Evolutionary conservation across 2,888 invertebrate species (phyloP), one percentile per base, ranked within the genome.

Genomic region (Nemotelus pantherinus): DNA sequence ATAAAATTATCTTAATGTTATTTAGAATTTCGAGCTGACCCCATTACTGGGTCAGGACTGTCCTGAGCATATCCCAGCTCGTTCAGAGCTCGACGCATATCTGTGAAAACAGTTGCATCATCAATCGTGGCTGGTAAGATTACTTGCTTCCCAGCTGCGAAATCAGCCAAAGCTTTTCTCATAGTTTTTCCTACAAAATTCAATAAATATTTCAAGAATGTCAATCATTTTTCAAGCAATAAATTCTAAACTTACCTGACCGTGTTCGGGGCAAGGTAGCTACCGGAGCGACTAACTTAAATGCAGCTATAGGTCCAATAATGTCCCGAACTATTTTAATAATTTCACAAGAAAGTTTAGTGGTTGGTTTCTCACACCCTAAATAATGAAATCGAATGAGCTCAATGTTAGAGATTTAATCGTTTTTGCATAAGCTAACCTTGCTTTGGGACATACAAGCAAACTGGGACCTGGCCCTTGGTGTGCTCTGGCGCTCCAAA

Each of bases 401-500:
- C 25, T 25, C 25, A 25, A 25, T 25, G 25, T 25, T 25, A 25
- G 25, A 25, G 0, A 25, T 25, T 25, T 1, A 25, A 25, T 25
- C 25, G 25, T 25, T 25, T 25, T 25, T 58, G 6, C 80, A 77
- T 78, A 83, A 6, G 67, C 39, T 80, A 82, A 76, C 82, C 83
- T 48, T 85, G 91, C 83, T 91, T 92, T 84, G 93, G 91, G 2
- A 97, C 93, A 83, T 94, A 96, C 0, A 98, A 88, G 80, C 96
- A 97, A 2, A 97, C 87, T 0, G 97, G 97, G 39, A 97, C 92
- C 85, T 97, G 95, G 39, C 96, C 97, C 84, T 98, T 98, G 0
- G 96, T 94, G 0, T 90, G 86, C 84, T 98, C 97, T 0, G 95
- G 95, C 0, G 96, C 95, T 0, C 96, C 97, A 9, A 98, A 92